phyloP scores from a whole-genome alignment of 2,113 vertebrate genomes.

The Cyrtonyx montezumae region DNA sequence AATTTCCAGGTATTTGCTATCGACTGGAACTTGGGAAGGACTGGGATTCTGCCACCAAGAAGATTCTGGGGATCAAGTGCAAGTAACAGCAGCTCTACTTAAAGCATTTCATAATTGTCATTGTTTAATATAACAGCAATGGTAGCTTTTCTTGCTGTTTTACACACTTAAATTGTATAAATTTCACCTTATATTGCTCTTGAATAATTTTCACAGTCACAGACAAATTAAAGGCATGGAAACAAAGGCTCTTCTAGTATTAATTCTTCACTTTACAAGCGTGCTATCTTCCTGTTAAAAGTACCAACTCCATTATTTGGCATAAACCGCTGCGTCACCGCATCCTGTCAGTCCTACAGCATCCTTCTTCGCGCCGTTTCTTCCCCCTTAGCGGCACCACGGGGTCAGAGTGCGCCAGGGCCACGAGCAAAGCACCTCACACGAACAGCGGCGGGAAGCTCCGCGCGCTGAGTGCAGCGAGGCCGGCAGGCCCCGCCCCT shows the following conservation, averaged over 20 bases:
- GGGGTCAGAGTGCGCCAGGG: no score
- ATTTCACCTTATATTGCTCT: not conserved
- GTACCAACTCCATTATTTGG: not conserved
- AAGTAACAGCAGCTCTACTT: conserved; percentile 35
- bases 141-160: not conserved
- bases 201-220: not conserved
- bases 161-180: not conserved
- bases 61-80: conserved; percentile 74
- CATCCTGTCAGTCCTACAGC: not conserved
- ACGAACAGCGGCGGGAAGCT: no score
- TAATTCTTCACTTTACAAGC: not conserved
- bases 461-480: no score
- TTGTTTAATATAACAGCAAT: not conserved
- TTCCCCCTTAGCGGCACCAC: no score
- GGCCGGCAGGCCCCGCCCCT: no score
- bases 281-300: not conserved
- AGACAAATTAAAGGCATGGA: not conserved
- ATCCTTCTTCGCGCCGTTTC: no score
- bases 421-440: no score
- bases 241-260: not conserved
- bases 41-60: conserved; percentile 84
- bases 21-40: conserved; percentile 83
- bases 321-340: not conserved
- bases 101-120: not conserved
- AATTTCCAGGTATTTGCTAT: conserved; percentile 83